These are phyloP conservation scores for Aphidius colemani DNA, from an alignment of 2,888 invertebrate genomes.

Conservation along the genomic window DNA sequence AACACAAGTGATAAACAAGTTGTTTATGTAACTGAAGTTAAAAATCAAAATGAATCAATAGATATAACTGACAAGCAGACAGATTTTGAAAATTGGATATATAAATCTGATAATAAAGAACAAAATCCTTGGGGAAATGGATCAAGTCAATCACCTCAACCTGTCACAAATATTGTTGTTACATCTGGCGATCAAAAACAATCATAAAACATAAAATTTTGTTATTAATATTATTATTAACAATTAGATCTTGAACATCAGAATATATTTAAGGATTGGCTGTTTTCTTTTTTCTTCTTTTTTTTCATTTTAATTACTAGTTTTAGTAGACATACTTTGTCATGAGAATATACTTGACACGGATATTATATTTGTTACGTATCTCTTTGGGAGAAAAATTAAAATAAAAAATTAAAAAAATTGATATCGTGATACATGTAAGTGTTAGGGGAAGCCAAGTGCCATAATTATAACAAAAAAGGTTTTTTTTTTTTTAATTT, in stretches of 20 bases:
- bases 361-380: too few species aligned
- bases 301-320: background rate
- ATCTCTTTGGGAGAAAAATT: background rate
- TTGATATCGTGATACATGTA: conserved; percentile 23
- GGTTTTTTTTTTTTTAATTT: background rate
- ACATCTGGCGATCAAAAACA: conserved; percentile 44
- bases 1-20: conserved; percentile 48
- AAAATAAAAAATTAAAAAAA: background rate
- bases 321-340: conserved; percentile 1
- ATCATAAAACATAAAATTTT: conserved; percentile 21
- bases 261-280: background rate
- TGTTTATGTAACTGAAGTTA: conserved; percentile 53
- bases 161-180: conserved; percentile 53
- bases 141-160: conserved; percentile 46
- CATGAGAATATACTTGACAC: background rate
- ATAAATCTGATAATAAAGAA: conserved; percentile 50
- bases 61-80: conserved; percentile 30
- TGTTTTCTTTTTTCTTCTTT: conserved; percentile 7
- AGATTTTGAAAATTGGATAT: conserved; percentile 58
- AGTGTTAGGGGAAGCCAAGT: conserved; percentile 34
- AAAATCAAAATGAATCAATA: conserved; percentile 26
- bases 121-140: conserved; percentile 50
- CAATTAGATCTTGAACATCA: too few species aligned
- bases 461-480: conserved; percentile 32
- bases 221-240: background rate